phyloP scores from a whole-genome alignment of 2,113 vertebrate species.

The Tychaedon coryphoeus region DNA sequence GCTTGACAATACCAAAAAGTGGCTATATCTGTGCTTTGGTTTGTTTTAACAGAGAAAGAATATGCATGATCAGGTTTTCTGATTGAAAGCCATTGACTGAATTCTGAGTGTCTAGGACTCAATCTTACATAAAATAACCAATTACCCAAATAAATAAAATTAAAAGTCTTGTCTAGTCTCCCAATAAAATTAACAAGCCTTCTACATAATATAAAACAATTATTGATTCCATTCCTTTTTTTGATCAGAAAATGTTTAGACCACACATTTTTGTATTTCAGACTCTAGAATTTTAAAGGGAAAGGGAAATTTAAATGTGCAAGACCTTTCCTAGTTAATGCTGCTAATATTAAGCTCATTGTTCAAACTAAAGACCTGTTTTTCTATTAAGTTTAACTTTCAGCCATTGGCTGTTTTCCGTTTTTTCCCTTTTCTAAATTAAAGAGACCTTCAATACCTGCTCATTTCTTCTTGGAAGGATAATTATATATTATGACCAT shows the following conservation, averaged over 20 bases:
- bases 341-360: background rate
- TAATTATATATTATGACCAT: background rate
- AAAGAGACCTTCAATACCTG: background rate
- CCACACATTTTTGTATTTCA: background rate
- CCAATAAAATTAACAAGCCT: background rate
- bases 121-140: background rate
- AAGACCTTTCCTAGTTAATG: background rate
- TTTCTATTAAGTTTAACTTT: background rate
- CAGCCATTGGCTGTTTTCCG: background rate
- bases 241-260: background rate
- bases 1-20: background rate
- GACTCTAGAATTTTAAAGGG: background rate
- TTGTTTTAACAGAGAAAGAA: background rate
- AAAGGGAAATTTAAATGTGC: background rate
- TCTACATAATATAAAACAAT: background rate
- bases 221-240: background rate
- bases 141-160: background rate
- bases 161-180: background rate
- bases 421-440: background rate
- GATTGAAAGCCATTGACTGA: background rate
- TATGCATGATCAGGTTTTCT: background rate
- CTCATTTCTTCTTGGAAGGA: background rate
- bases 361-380: background rate
- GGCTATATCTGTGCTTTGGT: background rate
- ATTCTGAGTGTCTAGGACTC: background rate